Evolutionary conservation across 1,140 invertebrate genomes (phyloP).

Genomic region (Drosophila simulans): DNA sequence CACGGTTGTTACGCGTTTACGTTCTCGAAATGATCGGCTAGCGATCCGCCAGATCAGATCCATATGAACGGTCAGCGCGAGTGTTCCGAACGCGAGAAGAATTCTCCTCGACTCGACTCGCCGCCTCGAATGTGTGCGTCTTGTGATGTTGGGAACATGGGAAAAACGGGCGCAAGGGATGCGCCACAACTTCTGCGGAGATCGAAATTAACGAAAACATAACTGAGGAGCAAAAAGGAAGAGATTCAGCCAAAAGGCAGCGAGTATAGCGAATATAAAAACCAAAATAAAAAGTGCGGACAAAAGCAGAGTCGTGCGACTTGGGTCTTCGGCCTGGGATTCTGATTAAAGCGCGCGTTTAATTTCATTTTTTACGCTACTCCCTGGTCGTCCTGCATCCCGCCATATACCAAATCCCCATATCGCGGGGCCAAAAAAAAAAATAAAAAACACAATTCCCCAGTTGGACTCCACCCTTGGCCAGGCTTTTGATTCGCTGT

Average conservation of each 20-base stretch:
- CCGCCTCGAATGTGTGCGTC: constrained; percentile 2
- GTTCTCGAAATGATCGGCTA: constrained; percentile 30
- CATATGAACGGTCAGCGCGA: constrained; percentile 51
- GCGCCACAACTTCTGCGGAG: constrained; percentile 39
- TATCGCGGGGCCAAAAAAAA: neutral
- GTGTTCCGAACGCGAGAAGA: constrained; percentile 35
- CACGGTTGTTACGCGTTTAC: constrained; percentile 52
- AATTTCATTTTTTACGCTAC: constrained; percentile 83
- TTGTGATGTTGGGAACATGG: constrained; percentile 51
- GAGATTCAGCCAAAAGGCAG: constrained; percentile 25
- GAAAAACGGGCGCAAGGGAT: constrained; percentile 72
- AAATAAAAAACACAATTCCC: constrained; percentile 33
- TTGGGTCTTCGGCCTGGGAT: constrained; percentile 38
- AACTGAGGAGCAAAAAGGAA: constrained; percentile 9
- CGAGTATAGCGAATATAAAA: constrained; percentile 22
- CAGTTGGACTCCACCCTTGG: constrained; percentile 47
- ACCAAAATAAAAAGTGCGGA: constrained; percentile 44
- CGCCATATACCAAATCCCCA: constrained; percentile 5
- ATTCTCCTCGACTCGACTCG: constrained; percentile 11
- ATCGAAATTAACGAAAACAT: constrained; percentile 39
- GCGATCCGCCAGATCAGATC: constrained; percentile 71
- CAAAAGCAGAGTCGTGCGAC: constrained; percentile 45
- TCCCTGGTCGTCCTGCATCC: constrained; percentile 31
- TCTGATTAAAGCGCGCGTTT: constrained; percentile 82
- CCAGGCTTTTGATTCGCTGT: constrained; percentile 58